A percentile compares a stretch with the other conserved stretches of the same genome.
These are phyloP conservation scores for Ascaphus truei DNA, from an alignment of 2,113 vertebrate species.

Conservation along the genomic window DNA sequence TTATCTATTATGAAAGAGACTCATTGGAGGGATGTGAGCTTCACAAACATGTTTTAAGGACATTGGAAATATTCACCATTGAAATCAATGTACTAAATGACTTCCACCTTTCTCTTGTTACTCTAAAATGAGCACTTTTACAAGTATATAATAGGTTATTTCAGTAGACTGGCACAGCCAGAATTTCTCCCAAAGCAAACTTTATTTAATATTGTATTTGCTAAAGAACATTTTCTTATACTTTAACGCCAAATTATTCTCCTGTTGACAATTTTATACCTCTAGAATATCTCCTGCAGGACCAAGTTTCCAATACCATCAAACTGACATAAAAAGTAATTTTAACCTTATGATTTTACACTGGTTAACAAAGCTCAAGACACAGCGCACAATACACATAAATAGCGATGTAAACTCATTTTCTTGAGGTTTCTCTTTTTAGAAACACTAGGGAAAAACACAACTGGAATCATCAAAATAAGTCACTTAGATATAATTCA, in stretches of 20 bases:
- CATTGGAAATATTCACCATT: neutral
- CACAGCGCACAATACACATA: no score
- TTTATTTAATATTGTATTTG: constrained; percentile 28
- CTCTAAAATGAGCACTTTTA: constrained; percentile 5
- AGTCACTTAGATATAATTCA: no score
- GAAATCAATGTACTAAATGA: neutral
- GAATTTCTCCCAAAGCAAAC: constrained; percentile 30
- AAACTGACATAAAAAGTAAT: neutral
- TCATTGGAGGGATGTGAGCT: neutral
- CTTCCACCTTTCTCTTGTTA: neutral
- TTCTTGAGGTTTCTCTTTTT: no score
- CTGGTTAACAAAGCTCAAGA: neutral
- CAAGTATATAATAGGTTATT: constrained; percentile 15
- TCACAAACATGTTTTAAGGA: neutral
- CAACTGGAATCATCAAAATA: no score
- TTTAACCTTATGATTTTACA: neutral
- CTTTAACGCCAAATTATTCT: constrained; percentile 3
- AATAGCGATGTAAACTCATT: no score
- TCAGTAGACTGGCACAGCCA: neutral
- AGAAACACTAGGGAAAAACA: no score
- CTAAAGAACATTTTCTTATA: constrained; percentile 19
- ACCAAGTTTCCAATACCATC: neutral
- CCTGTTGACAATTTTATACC: constrained; percentile 16
- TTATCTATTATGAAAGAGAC: neutral
- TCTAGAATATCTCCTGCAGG: neutral